These are phyloP conservation scores for Callipepla californica DNA, from an alignment of 2,113 vertebrate species.

Conservation along the genomic window DNA sequence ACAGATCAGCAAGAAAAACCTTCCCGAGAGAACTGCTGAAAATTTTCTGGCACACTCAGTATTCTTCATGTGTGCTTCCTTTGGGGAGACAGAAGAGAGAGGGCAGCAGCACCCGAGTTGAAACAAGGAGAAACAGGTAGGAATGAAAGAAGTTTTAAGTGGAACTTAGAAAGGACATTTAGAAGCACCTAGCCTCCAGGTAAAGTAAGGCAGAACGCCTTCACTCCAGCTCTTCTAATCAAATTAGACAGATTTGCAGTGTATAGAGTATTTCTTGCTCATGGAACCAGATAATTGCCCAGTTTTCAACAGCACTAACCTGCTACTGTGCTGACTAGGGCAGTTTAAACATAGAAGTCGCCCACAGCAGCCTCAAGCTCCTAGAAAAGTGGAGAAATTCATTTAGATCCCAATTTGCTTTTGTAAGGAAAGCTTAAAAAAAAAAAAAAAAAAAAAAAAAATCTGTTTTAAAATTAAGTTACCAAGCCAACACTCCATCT, in stretches of 20 bases:
- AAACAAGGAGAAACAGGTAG: background rate
- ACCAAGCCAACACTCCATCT: constrained; percentile 28
- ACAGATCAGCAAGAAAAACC: background rate
- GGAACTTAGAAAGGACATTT: constrained; percentile 10
- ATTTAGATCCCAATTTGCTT: background rate
- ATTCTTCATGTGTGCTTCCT: background rate
- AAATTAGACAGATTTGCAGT: constrained; percentile 43
- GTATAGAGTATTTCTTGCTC: constrained; percentile 1
- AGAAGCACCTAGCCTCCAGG: background rate
- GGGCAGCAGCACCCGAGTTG: background rate
- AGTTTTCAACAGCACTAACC: background rate
- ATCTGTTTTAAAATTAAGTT: constrained; percentile 62
- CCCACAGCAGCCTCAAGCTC: background rate
- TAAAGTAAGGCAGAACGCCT: background rate
- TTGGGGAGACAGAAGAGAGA: background rate
- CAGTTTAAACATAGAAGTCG: constrained; percentile 46
- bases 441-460: background rate
- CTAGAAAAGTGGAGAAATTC: constrained; percentile 28
- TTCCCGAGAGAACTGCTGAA: background rate
- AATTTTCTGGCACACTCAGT: background rate
- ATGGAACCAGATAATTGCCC: constrained; percentile 42
- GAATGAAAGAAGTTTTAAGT: background rate
- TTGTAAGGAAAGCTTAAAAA: constrained; percentile 40
- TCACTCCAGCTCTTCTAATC: constrained; percentile 28
- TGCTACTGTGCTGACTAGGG: constrained; percentile 19